Percentiles rank a stretch among this genome's conserved stretches.
Conservation (phyloP, 2,888 invertebrate species). For the Orchesella flavescens region DNA sequence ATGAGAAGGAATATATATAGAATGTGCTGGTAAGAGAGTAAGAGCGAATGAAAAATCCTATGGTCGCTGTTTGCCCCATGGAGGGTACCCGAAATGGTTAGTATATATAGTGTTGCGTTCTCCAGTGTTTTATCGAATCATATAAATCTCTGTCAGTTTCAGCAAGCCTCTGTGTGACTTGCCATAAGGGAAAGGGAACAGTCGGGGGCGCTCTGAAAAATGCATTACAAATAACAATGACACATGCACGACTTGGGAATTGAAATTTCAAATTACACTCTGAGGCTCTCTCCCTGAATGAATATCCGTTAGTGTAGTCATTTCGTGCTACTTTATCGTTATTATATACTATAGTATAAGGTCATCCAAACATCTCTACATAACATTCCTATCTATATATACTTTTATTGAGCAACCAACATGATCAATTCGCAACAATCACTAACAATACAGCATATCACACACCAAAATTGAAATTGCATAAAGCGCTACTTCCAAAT, state of each 20-base stretch:
- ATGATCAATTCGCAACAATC: conserved; percentile 36
- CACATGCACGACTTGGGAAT: conserved; percentile 61
- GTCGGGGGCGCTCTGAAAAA: conserved; percentile 52
- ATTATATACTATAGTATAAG: background rate
- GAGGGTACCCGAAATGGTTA: too few relatives aligned
- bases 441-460: too few relatives aligned
- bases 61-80: too few relatives aligned
- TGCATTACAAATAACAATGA: conserved; percentile 62
- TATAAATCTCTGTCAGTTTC: conserved; percentile 62
- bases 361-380: too few relatives aligned
- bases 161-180: conserved; percentile 37
- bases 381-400: too few relatives aligned
- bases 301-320: background rate
- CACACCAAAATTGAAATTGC: too few relatives aligned
- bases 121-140: conserved; percentile 45
- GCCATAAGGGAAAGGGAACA: conserved; percentile 28
- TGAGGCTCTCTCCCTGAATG: background rate
- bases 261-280: conserved; percentile 61
- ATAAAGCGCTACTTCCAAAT: too few relatives aligned
- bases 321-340: background rate
- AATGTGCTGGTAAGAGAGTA: too few relatives aligned
- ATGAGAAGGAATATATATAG: too few relatives aligned
- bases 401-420: conserved; percentile 17
- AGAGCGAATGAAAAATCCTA: too few relatives aligned
- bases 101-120: too few relatives aligned